Evolutionary conservation across 2,888 invertebrate species (phyloP), one percentile per base, ranked within the genome.

Genomic region (Phorcus lineatus): DNA sequence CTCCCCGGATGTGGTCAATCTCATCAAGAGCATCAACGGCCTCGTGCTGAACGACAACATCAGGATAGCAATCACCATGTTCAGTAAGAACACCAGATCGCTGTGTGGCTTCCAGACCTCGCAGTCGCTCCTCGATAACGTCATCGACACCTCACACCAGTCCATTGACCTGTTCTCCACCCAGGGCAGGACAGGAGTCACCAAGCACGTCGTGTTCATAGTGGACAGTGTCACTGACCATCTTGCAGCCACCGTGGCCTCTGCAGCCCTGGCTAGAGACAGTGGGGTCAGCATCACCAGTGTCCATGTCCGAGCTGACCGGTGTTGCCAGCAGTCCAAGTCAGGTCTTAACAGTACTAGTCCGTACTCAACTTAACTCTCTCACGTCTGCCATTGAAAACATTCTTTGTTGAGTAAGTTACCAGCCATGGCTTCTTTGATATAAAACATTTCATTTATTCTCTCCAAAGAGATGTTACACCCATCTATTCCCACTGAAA

Each of bases 281-380:
- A 54, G 31, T n/a, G 76, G 76, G 1, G 31, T 55, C n/a, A 77
- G 55, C 76, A 7, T 77, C 52, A 24, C 55, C 76, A 19, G 54
- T 53, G 53, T 19, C 54, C 36, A 24, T n/a, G 9, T 28, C 76
- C 11, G 54, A 55, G 31, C 22, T 54, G n/a, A 36, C 40, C 31
- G 54, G n/a, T 36, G 19, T 77, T 31, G 76, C 76, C 31, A 55
- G 55, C 13, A 31, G 31, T 13, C 57, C 76, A 4, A 77, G 36
- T 19, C 52, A 55, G 22, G 24, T 28, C 7, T 31, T 77, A 13
- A 28, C 54, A 28, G 76, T 77, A 4, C 31, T 57, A 31, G 31
- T 17, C 13, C 55, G 55, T 55, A 31, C 54, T 31, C 55, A 55
- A 36, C 7, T 77, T 16, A 28, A 24, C 55, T 31, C 31, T 11